Evolutionary conservation across 2,113 vertebrate species (phyloP).

Genomic region (Sapajus apella): DNA sequence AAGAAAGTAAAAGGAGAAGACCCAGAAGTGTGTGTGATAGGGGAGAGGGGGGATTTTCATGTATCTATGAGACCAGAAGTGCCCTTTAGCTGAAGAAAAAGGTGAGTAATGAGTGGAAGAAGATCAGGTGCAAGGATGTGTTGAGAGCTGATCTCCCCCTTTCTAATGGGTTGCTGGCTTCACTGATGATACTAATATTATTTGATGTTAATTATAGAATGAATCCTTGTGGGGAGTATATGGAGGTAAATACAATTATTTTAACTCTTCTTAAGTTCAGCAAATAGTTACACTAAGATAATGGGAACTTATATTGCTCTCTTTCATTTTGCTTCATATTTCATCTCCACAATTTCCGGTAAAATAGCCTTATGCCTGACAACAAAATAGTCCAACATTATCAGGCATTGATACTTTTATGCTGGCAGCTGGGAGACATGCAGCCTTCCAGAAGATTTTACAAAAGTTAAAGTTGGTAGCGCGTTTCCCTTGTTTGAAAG

Average conservation of each 20-base stretch:
- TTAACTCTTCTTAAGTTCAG: background rate
- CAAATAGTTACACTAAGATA: background rate
- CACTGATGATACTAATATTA: background rate
- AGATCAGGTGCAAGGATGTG: background rate
- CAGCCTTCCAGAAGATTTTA: background rate
- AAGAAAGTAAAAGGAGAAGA: background rate
- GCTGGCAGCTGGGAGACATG: background rate
- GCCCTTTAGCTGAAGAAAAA: background rate
- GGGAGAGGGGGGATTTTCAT: background rate
- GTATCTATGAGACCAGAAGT: background rate
- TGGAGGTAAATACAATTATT: background rate
- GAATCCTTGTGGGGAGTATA: background rate
- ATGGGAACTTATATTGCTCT: background rate
- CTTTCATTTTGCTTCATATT: slow-evolving; percentile 24
- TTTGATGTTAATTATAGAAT: background rate
- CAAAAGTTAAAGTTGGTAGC: background rate
- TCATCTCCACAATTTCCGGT: background rate
- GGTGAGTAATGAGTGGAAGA: background rate
- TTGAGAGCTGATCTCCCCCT: background rate
- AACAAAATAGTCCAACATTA: background rate
- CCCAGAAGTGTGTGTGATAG: background rate
- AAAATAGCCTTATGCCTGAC: background rate
- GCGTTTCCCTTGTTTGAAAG: background rate
- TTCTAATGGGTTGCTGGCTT: background rate
- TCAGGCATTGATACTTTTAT: background rate